Conservation (phyloP, 2,888 invertebrate genomes). For the Papilio protenor region DNA sequence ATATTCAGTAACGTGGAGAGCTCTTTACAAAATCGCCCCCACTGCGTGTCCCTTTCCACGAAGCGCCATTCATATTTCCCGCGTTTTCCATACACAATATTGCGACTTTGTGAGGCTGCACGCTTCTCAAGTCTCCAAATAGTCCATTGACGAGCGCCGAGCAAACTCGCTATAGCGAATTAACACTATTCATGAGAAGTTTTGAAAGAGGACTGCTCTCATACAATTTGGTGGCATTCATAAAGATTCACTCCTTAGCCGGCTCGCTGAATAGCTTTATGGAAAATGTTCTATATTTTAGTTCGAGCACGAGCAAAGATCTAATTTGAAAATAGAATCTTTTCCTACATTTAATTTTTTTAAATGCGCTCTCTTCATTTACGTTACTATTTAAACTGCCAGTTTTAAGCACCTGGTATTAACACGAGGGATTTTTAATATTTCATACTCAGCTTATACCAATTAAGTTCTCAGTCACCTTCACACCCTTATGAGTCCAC, state of each 20-base stretch:
- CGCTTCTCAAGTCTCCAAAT: conserved; percentile 79
- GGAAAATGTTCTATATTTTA: conserved; percentile 74
- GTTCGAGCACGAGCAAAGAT: conserved; percentile 61
- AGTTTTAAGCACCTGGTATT: conserved; percentile 11
- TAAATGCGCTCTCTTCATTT: conserved; percentile 25
- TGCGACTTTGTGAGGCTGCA: conserved; percentile 72
- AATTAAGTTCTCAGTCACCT: conserved; percentile 28
- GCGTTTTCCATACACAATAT: conserved; percentile 82
- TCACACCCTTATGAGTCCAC: conserved; percentile 22
- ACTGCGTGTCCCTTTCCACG: conserved; percentile 65
- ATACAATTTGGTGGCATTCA: conserved; percentile 85
- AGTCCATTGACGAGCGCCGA: conserved; percentile 81
- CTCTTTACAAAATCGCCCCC: conserved; percentile 70
- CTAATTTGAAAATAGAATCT: conserved; percentile 57
- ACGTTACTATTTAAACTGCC: neutral
- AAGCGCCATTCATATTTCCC: conserved; percentile 77
- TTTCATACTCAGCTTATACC: conserved; percentile 13
- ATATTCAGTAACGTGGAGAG: conserved; percentile 49
- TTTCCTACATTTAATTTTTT: conserved; percentile 44
- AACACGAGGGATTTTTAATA: conserved; percentile 32
- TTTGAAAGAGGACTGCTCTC: conserved; percentile 84
- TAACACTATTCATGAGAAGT: conserved; percentile 84
- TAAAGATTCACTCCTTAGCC: conserved; percentile 83
- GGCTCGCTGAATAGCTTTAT: conserved; percentile 79
- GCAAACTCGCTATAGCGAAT: conserved; percentile 84